phyloP scores from a whole-genome alignment of 2,113 vertebrate species.

The Montifringilla adamsi region DNA sequence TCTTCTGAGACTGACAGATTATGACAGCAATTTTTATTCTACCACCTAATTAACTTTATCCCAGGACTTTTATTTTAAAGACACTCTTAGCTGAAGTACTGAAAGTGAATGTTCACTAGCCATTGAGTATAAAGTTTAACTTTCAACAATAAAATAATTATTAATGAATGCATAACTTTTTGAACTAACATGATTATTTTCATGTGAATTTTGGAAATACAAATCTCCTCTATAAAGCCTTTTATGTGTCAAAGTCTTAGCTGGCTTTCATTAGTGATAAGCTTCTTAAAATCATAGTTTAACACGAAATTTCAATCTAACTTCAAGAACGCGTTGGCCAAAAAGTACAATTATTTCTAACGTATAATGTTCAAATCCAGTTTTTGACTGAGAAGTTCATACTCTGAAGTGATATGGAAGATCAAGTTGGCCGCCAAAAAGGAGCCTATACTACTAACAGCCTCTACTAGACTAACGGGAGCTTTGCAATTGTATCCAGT shows the following conservation, averaged over 20 bases:
- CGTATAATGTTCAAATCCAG: neutral
- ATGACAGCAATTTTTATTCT: neutral
- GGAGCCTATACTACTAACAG: neutral
- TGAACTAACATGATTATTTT: neutral
- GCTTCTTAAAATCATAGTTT: neutral
- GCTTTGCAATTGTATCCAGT: neutral
- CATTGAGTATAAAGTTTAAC: neutral
- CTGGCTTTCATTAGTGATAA: neutral
- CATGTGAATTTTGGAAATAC: neutral
- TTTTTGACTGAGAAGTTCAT: neutral
- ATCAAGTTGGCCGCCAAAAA: neutral
- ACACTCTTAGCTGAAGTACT: neutral
- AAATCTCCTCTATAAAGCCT: neutral
- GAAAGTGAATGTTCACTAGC: neutral
- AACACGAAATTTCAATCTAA: neutral
- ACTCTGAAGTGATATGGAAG: neutral
- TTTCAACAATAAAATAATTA: neutral
- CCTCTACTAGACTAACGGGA: neutral
- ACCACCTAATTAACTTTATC: neutral
- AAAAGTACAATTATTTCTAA: neutral
- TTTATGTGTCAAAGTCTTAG: neutral
- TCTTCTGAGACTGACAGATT: neutral
- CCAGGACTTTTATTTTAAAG: neutral
- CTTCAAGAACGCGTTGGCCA: neutral
- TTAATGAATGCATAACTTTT: neutral